A percentile compares a stretch with the other conserved stretches of the same genome.
Conservation (phyloP, 2,797 vertebrate species). For the Simalia tracyae region DNA sequence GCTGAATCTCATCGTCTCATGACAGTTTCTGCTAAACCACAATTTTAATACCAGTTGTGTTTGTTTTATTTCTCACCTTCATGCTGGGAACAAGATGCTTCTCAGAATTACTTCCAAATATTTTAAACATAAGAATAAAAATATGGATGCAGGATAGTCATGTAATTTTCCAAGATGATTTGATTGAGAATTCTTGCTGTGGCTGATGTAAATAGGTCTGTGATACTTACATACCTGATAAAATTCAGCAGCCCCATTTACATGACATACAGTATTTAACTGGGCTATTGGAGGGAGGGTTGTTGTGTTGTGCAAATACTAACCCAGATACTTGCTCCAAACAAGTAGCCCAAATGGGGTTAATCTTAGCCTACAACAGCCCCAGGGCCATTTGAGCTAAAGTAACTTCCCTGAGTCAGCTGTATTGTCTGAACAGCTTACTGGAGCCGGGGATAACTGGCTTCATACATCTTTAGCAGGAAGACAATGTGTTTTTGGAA, state of each 20-base stretch:
- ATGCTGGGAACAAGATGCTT: background rate
- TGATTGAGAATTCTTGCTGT: background rate
- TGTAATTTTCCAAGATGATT: background rate
- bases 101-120: background rate
- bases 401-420: background rate
- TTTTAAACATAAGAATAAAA: background rate
- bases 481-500: background rate
- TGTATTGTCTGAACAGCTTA: background rate
- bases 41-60: background rate
- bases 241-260: background rate
- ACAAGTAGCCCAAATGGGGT: background rate
- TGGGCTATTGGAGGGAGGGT: background rate
- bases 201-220: background rate
- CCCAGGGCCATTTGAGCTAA: background rate
- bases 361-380: background rate
- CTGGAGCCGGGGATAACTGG: background rate
- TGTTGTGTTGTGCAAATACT: background rate
- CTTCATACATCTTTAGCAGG: background rate
- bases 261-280: background rate
- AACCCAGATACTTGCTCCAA: background rate
- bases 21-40: background rate
- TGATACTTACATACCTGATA: background rate
- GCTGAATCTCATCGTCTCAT: background rate
- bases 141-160: background rate
- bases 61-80: conserved; percentile 2